Evolutionary conservation across 1,140 invertebrate species (phyloP).

Genomic region (Drosophila nebulosa): DNA sequence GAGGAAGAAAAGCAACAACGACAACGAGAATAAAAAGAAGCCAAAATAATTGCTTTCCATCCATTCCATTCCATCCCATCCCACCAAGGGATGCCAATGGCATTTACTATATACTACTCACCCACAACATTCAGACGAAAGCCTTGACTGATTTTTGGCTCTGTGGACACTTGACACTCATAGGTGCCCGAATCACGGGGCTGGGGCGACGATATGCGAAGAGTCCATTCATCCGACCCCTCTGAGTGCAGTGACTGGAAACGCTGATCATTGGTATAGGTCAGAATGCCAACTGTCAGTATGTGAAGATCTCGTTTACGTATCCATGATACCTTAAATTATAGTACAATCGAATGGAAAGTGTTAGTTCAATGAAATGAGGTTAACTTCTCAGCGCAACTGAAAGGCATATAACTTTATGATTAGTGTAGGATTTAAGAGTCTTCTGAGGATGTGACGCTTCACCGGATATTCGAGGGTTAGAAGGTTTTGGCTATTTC

Average conservation of each 20-base stretch:
- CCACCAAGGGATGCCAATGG: background rate
- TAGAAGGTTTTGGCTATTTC: too few species aligned
- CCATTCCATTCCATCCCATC: too few species aligned
- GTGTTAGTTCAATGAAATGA: too few species aligned
- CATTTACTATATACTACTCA: constrained; percentile 82
- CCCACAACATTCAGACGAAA: constrained; percentile 91
- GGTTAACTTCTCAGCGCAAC: too few species aligned
- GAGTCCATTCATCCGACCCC: constrained; percentile 93
- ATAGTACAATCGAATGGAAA: background rate
- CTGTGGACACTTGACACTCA: constrained; percentile 93
- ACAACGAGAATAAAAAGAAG: constrained; percentile 15
- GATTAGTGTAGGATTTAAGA: too few species aligned
- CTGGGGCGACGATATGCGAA: constrained; percentile 90
- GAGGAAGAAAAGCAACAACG: background rate
- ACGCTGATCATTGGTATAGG: constrained; percentile 89
- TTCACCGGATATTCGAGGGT: too few species aligned
- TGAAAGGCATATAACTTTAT: too few species aligned
- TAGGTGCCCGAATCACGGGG: constrained; percentile 88
- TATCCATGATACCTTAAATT: constrained; percentile 87
- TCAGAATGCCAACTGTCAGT: constrained; percentile 87
- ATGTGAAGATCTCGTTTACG: constrained; percentile 88
- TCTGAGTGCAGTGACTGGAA: constrained; percentile 90
- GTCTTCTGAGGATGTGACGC: too few species aligned
- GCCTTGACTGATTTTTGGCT: constrained; percentile 91
- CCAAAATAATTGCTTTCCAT: constrained; percentile 36